phyloP scores from a whole-genome alignment of 2,797 vertebrate genomes.

The Pelochelys cantorii region DNA sequence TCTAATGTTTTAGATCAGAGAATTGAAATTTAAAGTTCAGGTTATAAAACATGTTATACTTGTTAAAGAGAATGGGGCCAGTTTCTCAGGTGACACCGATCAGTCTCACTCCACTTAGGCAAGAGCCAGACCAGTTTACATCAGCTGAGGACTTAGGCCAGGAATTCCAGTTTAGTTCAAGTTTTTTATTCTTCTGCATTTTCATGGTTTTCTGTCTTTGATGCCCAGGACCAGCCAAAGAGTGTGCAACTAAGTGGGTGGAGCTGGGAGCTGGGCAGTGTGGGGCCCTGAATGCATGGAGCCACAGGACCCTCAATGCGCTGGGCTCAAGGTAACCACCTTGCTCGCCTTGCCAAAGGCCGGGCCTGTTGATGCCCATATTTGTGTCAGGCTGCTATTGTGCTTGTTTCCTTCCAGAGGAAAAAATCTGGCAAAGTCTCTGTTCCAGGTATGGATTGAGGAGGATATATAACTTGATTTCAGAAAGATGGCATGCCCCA shows the following conservation, averaged over 20 bases:
- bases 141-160: background rate
- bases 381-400: conserved; percentile 55
- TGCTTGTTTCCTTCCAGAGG: conserved; percentile 12
- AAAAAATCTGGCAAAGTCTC: background rate
- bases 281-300: too few relatives aligned
- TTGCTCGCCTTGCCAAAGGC: too few relatives aligned
- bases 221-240: background rate
- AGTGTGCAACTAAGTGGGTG: too few relatives aligned
- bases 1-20: background rate
- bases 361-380: background rate
- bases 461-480: conserved; percentile 60
- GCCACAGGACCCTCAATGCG: too few relatives aligned
- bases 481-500: background rate
- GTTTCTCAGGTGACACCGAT: background rate
- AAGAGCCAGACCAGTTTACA: background rate
- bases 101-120: background rate
- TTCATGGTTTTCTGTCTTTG: conserved; percentile 30
- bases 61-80: background rate
- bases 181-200: background rate
- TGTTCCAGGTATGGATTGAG: conserved; percentile 26
- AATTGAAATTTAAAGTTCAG: background rate
- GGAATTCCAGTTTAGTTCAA: conserved; percentile 1
- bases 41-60: background rate
- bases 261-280: too few relatives aligned
- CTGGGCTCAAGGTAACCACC: too few relatives aligned